These are phyloP conservation scores for Theristus sp. DNA, from an alignment of 2,888 invertebrate species.

Conservation along the genomic window DNA sequence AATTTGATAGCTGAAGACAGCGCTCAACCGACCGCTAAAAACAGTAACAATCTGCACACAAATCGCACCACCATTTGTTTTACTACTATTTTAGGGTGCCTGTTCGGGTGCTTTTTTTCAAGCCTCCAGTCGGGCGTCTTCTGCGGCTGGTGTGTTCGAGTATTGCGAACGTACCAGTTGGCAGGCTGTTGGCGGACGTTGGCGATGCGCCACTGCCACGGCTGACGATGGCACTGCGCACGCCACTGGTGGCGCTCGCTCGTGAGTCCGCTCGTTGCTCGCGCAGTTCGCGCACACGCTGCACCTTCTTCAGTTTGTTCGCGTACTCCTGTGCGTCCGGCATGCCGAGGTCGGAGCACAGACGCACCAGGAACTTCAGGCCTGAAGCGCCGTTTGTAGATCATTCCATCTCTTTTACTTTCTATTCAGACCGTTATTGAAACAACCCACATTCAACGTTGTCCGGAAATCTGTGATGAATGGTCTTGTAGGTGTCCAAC, in stretches of 20 bases:
- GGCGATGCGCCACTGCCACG: not conserved
- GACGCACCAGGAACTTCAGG: constrained; percentile 62
- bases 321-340: constrained; percentile 69
- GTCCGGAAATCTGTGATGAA: constrained; percentile 75
- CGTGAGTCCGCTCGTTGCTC: constrained; percentile 14
- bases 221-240: not conserved
- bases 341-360: constrained; percentile 72
- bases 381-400: constrained; percentile 34
- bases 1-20: too few relatives aligned
- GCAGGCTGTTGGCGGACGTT: constrained; percentile 11
- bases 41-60: too few relatives aligned
- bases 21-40: too few relatives aligned
- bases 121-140: too few relatives aligned
- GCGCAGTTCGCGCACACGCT: constrained; percentile 12
- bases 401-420: too few relatives aligned
- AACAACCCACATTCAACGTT: constrained; percentile 57
- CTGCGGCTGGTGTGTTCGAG: too few relatives aligned
- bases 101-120: too few relatives aligned
- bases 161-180: too few relatives aligned
- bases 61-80: too few relatives aligned
- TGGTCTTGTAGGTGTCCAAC: constrained; percentile 57
- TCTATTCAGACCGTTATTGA: not conserved
- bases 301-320: constrained; percentile 49
- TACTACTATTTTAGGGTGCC: too few relatives aligned
- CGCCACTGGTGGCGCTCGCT: not conserved